Base-by-base conservation (phyloP, 1,140 invertebrate species). In the Physella acuta region DNA sequence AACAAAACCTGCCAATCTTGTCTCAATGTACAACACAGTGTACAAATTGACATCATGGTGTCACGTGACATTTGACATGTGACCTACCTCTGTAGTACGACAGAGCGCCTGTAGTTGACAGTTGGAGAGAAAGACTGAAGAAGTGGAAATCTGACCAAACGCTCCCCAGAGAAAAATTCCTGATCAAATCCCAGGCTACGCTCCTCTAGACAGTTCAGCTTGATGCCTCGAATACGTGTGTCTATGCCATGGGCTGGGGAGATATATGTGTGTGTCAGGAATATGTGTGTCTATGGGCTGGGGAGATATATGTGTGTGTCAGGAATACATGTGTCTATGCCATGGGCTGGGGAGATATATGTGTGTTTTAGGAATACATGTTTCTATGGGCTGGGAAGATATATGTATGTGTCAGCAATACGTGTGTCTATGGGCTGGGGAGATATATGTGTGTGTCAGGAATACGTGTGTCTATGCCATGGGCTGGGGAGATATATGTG, bases 161-260 rank as follows among this genome's bases (percentile, higher is more conserved):
- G 79, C 52, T 81, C 73, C 26, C 71, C 61, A 28, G 71, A 74
- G 67, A 85, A 85, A 34, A 81, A 77, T 63, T 85, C 82, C 53
- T 70, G 55, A 60, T 79, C 79, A 70, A 84, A 79, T 3, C 81
- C 82, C 17, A 79, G 71, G 30, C 77, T 75, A 31, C 77, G 65
- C 56, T 84, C 83, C 61, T 82, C 80, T 30, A 76, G 76, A n/a
- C 82, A 83, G 33, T 72, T 70, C 4, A 85, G 78, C 61, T 83
- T 84, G n/a, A 85, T 68, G 5, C 78, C 79, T 30, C 81, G 68
- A 14, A 85, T 78, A 53, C 83, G 69, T 36, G 80, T 82, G 55
- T 85, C 83, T 55, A 85, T 83, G 28, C 83, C 83, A 33, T 79
- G 81, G 60, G 81, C 83, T 84, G 72, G 14, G n/a, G n/a, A n/a